Conservation (phyloP, 2,888 invertebrate species). For the Flabesymbios commensalis region DNA sequence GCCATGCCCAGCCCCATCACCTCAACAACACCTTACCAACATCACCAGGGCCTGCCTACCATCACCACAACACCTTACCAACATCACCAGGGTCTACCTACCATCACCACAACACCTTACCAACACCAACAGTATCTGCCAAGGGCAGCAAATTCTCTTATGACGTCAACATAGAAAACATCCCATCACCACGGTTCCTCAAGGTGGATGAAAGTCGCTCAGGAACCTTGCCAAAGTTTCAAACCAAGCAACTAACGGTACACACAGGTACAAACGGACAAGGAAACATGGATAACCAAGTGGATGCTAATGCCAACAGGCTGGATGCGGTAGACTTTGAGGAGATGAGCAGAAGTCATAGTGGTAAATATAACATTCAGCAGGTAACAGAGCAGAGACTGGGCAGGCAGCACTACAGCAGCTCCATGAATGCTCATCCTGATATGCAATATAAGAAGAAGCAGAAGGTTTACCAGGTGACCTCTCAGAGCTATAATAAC, state of each 20-base stretch:
- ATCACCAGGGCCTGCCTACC: constrained; percentile 16
- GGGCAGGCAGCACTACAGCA: neutral
- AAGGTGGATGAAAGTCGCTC: constrained; percentile 17
- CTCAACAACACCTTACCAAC: neutral
- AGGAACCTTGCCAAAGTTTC: neutral
- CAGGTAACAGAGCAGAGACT: constrained; percentile 9
- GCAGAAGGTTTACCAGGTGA: constrained; percentile 1
- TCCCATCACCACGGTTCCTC: too few species aligned
- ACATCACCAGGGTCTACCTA: constrained; percentile 10
- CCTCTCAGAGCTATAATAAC: neutral
- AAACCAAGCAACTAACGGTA: too few species aligned
- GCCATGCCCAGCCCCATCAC: neutral
- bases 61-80: constrained; percentile 5
- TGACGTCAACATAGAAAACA: neutral
- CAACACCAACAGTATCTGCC: constrained; percentile 2
- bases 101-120: constrained; percentile 9
- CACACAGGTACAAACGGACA: too few species aligned
- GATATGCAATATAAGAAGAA: constrained; percentile 6
- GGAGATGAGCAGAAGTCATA: neutral
- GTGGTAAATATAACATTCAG: constrained; percentile 11
- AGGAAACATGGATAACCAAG: too few species aligned
- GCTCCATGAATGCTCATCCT: constrained; percentile 7
- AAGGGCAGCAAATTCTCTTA: neutral
- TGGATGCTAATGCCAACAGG: neutral
- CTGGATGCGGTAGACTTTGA: neutral